Evolutionary conservation across 2,888 invertebrate genomes (phyloP).

Genomic region (Netelia melanura): DNA sequence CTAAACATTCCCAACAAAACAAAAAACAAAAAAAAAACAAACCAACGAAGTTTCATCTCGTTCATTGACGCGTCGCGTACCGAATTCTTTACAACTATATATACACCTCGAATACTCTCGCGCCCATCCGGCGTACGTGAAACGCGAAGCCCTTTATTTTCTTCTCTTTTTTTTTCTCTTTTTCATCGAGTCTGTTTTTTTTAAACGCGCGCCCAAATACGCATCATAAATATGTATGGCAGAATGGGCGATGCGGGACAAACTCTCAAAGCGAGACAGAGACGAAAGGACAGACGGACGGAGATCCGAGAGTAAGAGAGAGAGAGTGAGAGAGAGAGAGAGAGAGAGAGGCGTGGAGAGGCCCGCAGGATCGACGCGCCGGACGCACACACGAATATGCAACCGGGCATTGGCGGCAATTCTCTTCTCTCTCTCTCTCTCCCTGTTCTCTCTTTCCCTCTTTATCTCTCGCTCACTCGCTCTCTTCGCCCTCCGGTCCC

Average conservation of each 20-base stretch:
- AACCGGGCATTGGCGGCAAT: constrained; percentile 63
- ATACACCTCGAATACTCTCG: constrained; percentile 6
- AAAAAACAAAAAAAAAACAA: background rate
- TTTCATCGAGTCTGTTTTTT: constrained; percentile 2
- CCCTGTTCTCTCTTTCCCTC: constrained; percentile 36
- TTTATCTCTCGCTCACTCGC: constrained; percentile 30
- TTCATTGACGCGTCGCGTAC: background rate
- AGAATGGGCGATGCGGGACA: constrained; percentile 53
- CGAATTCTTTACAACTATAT: background rate
- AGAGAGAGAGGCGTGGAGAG: constrained; percentile 60
- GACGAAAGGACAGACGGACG: background rate
- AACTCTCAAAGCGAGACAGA: background rate
- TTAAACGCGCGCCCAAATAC: constrained; percentile 32
- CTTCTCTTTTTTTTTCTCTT: background rate
- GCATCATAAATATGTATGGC: constrained; percentile 60
- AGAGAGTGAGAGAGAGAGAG: background rate
- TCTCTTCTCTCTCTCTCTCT: constrained; percentile 30
- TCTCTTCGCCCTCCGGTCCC: constrained; percentile 52
- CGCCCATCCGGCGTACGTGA: constrained; percentile 22
- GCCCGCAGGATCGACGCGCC: constrained; percentile 65
- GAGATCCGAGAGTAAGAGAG: constrained; percentile 16
- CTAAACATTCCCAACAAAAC: too few species aligned
- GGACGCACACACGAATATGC: constrained; percentile 65
- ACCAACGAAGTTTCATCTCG: background rate
- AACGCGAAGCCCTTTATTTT: constrained; percentile 3